Evolutionary conservation across 2,113 vertebrate species (phyloP), one percentile per base, ranked within the genome.

Genomic region (Cyphomyrus discorhynchus): DNA sequence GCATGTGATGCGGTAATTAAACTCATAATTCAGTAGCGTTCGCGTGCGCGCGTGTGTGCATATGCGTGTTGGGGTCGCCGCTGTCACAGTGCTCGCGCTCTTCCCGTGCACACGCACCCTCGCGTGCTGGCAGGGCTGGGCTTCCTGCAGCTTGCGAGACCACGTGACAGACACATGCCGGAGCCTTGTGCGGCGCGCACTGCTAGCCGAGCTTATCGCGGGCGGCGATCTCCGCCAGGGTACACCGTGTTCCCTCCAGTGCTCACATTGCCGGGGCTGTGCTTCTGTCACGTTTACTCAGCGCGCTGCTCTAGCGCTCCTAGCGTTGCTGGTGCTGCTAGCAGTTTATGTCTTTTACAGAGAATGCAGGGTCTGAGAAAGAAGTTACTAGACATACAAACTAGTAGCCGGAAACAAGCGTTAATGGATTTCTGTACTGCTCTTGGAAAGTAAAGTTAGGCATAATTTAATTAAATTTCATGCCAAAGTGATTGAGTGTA

Each of bases 121-220:
- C 93, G 94, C 90, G 91, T 95, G 95, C 92, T 89, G 88, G 3
- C 35, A n/a, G 86, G 47, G 8, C 42, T 74, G 45, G 88, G 90
- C 91, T 91, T 90, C 92, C 89, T 91, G 90, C 93, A 91, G 92
- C 84, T 89, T 93, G 94, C 87, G 0, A 47, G 53, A 87, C 94
- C 94, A 94, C 95, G 95, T 96, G 95, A 96, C 74, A 21, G 88
- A 95, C 94, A 95, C 95, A 95, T 93, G 95, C 93, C 45, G 89
- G 87, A 45, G 62, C 94, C 91, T 91, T 95, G 94, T 94, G 95
- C 92, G 80, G 92, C 1, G 74, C 13, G 62, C 88, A 89, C 90
- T 92, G 91, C 91, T 66, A 92, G 89, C 13, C 86, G 82, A 86
- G 94, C 89, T 91, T 91, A 90, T 93, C 93, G 93, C 91, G 86